A percentile compares a stretch with the other conserved stretches of the same genome.
phyloP scores from a whole-genome alignment of 2,888 invertebrate genomes.

The Catocala fraxini region DNA sequence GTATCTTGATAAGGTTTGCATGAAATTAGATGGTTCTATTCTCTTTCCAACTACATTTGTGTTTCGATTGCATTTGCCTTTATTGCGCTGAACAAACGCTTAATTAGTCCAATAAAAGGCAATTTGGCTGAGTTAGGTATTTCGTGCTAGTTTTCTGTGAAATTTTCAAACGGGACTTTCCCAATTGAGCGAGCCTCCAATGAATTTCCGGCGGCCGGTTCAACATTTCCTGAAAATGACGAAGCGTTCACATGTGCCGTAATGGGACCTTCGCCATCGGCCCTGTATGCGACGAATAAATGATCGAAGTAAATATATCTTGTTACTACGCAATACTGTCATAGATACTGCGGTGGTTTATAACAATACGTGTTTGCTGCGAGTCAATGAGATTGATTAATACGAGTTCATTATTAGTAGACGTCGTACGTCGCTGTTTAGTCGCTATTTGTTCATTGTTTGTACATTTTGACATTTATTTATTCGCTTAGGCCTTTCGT shows the following conservation, averaged over 20 bases:
- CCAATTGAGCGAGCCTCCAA: slow-evolving; percentile 73
- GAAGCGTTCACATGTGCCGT: slow-evolving; percentile 62
- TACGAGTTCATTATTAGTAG: slow-evolving; percentile 5
- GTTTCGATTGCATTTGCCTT: slow-evolving; percentile 17
- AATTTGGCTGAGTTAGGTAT: slow-evolving; percentile 46
- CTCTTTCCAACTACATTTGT: slow-evolving; percentile 20
- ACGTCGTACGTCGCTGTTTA: slow-evolving; percentile 11
- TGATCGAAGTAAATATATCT: slow-evolving; percentile 37
- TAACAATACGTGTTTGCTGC: slow-evolving; percentile 7
- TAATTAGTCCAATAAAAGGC: slow-evolving; percentile 32
- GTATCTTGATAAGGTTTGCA: slow-evolving; percentile 26
- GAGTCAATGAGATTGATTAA: slow-evolving; percentile 20
- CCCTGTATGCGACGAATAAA: slow-evolving; percentile 26
- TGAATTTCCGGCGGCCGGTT: slow-evolving; percentile 76
- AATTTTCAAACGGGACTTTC: slow-evolving; percentile 65
- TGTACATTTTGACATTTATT: slow-evolving; percentile 19
- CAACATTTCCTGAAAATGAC: slow-evolving; percentile 76
- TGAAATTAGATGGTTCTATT: slow-evolving; percentile 40
- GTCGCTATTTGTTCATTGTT: background rate
- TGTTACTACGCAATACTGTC: slow-evolving; percentile 5
- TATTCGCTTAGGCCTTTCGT: background rate
- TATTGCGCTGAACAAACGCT: slow-evolving; percentile 21
- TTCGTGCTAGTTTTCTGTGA: slow-evolving; percentile 68
- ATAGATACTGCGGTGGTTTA: slow-evolving; percentile 22
- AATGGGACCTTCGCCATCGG: slow-evolving; percentile 49